These are phyloP conservation scores for Melanotaenia trifasciata DNA, from an alignment of 2,797 vertebrate species.

Conservation along the genomic window DNA sequence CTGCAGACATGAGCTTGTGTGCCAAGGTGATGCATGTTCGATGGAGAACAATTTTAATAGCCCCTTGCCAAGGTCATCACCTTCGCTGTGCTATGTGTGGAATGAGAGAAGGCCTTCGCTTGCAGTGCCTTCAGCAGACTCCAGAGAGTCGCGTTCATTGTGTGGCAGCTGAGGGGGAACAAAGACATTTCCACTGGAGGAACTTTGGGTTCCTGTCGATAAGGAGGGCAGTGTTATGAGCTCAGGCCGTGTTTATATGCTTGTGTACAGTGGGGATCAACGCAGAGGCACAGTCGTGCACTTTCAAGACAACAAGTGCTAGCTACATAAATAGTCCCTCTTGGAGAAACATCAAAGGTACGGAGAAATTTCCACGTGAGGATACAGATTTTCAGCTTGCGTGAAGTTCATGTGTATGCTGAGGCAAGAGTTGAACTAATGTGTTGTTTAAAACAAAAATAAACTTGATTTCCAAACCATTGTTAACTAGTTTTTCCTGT, in stretches of 20 bases:
- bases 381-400: conserved; percentile 62
- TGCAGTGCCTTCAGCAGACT: conserved; percentile 75
- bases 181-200: conserved; percentile 88
- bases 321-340: conserved; percentile 81
- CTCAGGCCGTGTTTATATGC: conserved; percentile 78
- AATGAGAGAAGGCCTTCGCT: conserved; percentile 75
- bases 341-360: conserved; percentile 80
- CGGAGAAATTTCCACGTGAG: conserved; percentile 68
- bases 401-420: conserved; percentile 25
- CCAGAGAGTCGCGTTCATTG: conserved; percentile 85
- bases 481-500: not conserved
- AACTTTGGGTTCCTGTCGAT: conserved; percentile 89
- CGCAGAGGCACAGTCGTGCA: conserved; percentile 66
- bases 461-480: conserved; percentile 10
- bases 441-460: conserved; percentile 25
- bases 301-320: conserved; percentile 81
- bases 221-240: conserved; percentile 80
- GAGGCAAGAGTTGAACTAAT: conserved; percentile 13
- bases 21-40: conserved; percentile 55
- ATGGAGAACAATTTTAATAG: conserved; percentile 68
- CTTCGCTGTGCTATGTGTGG: conserved; percentile 68
- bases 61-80: conserved; percentile 71
- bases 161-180: conserved; percentile 81
- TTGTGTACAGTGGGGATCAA: conserved; percentile 76
- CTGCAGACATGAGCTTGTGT: conserved; percentile 16